Evolutionary conservation across 2,888 invertebrate species (phyloP), one percentile per base, ranked within the genome.

Genomic region (Gonocerus acuteangulatus): DNA sequence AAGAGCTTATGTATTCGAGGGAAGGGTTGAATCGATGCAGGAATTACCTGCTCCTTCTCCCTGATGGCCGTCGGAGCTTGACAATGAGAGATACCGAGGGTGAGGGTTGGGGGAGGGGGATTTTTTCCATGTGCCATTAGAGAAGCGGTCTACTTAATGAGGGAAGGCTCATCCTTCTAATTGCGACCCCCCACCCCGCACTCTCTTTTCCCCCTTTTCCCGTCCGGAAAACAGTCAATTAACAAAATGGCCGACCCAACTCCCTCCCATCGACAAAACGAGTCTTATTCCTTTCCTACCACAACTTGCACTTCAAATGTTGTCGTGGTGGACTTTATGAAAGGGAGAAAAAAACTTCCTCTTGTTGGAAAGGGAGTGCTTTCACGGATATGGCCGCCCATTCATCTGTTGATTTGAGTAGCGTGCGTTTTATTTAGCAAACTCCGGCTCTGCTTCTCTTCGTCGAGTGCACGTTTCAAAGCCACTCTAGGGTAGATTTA

Each of bases 91-190:
- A 16, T 13, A 16, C 3, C n/a, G 4, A 4, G 13, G 42, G 51
- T 34, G 27, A 34, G 19, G 32, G 34, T 19, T 32, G 51, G 19
- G 51, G n/a, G 16, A 7, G 42, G 16, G 42, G n/a, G n/a, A 51
- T 51, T 51, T 51, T 51, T 51, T 51, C 51, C 51, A 51, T 51
- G 32, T 51, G 51, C 51, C 51, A 51, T 51, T 51, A 51, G 51
- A 27, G 13, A 34, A 51, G 34, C 27, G 19, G 51, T 27, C 51
- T 27, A 34, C 34, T 34, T 51, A 52, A 52, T 52, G 52, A 52
- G 52, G 42, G 52, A 23, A 21, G 36, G 52, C 52, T 52, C 42
- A 42, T 52, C 52, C 42, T 21, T 21, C 52, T 52, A 52, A 52
- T 52, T 36, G 42, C 39, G 36, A 18, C 36, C 22, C 39, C 52